Conservation (phyloP, 2,888 invertebrate genomes). For the Micoletzkya japonica region DNA sequence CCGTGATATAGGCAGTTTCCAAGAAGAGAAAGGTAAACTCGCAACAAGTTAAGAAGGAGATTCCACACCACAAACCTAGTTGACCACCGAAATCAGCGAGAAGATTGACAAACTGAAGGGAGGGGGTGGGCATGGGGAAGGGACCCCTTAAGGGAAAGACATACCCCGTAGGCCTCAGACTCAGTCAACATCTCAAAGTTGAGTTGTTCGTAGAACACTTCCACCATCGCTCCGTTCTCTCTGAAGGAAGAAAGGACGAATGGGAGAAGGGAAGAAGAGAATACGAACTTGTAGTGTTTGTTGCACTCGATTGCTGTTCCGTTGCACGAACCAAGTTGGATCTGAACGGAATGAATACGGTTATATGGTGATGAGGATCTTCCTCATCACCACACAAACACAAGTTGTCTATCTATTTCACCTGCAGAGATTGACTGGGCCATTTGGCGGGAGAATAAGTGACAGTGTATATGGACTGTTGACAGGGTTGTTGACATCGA, state of each 20-base stretch:
- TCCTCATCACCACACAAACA: too few relatives aligned
- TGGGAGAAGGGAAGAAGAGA: not conserved
- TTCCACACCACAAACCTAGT: constrained; percentile 40
- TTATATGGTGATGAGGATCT: too few relatives aligned
- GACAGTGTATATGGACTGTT: constrained; percentile 54
- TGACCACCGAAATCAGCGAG: constrained; percentile 47
- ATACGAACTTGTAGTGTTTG: constrained; percentile 56
- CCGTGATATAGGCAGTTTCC: constrained; percentile 44
- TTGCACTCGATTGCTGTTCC: constrained; percentile 57
- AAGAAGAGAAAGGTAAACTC: constrained; percentile 44
- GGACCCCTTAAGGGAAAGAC: not conserved
- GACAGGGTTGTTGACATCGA: constrained; percentile 59
- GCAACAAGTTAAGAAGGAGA: constrained; percentile 46
- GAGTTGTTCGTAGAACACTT: constrained; percentile 62
- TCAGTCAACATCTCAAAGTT: constrained; percentile 62
- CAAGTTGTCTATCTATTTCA: too few relatives aligned
- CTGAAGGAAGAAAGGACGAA: constrained; percentile 35
- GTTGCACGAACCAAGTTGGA: constrained; percentile 60
- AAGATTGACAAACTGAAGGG: constrained; percentile 25
- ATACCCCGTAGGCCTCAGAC: constrained; percentile 61
- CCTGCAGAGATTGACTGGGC: constrained; percentile 56
- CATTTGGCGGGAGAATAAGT: constrained; percentile 60
- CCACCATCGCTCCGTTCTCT: constrained; percentile 63
- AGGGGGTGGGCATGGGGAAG: not conserved
- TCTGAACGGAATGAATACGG: too few relatives aligned